Base-by-base conservation (phyloP, 2,888 invertebrate genomes). In the Drosophila mimetica region DNA sequence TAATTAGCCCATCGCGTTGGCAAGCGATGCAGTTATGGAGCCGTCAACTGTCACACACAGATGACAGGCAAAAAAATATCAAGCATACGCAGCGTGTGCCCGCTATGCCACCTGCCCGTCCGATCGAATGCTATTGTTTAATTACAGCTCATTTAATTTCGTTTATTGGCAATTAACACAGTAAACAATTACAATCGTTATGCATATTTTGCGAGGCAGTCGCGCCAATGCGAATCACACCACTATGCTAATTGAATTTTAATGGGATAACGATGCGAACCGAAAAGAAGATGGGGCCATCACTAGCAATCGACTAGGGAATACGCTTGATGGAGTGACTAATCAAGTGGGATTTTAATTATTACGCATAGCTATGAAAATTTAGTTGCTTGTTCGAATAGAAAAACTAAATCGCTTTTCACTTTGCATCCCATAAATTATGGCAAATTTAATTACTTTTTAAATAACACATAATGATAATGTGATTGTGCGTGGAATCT, bases 131-230 rank as follows among this genome's bases (percentile, higher is more conserved):
- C 50, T 22, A 64, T 57, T 44, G 28, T 72, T 60, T 55, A 66
- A 57, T 75, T 61, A 64, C 58, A 63, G 8, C 53, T 63, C 42
- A 66, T 64, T 78, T 61, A 52, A 67, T 71, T 70, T 48, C 46
- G 65, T 72, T 76, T 67, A 80, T 74, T 61, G 58, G 14, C 51
- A 66, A 74, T 77, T 60, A 58, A 63, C 65, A 58, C 61, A 64
- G 42, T 20, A 66, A 58, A 61, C 57, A 73, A 64, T 47, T 53
- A 22, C 48, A 64, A 48, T 41, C 47, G 28, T 58, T 66, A 44
- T 63, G 47, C 46, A 58, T 66, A 61, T 74, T 61, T 65, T 44
- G 42, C 53, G 48, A 9, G n/a, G 41, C 32, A 37, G 50, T 41
- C 20, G 39, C 46, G 39, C 52, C 22, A 11, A 14, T 32, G 13